Conservation (phyloP, 2,888 invertebrate species). For the Eudemis profundana region DNA sequence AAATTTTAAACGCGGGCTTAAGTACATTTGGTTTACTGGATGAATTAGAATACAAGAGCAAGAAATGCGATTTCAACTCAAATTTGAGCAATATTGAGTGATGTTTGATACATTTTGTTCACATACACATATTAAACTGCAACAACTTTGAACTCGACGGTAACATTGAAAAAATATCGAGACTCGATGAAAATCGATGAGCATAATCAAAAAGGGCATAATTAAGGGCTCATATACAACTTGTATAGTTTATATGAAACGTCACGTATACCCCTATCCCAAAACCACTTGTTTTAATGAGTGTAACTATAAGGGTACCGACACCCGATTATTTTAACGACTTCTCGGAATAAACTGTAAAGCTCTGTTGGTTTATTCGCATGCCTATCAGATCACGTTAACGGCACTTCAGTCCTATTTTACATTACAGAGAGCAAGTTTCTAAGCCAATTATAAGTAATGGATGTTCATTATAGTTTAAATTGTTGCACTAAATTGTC, state of each 20-base stretch:
- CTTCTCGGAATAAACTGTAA: constrained; percentile 15
- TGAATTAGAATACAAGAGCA: too few relatives aligned
- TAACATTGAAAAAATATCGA: too few relatives aligned
- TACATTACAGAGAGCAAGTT: constrained; percentile 8
- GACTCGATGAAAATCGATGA: too few relatives aligned
- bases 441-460: constrained; percentile 3
- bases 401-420: constrained; percentile 10
- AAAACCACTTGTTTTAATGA: constrained; percentile 21
- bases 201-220: too few relatives aligned
- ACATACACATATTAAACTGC: too few relatives aligned
- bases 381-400: constrained; percentile 32
- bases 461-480: not conserved
- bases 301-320: constrained; percentile 10
- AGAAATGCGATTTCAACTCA: too few relatives aligned
- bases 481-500: not conserved
- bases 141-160: too few relatives aligned
- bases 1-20: too few relatives aligned
- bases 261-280: constrained; percentile 9
- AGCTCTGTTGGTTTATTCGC: constrained; percentile 30
- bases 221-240: too few relatives aligned
- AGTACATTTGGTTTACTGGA: too few relatives aligned
- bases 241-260: not conserved
- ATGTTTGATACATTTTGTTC: too few relatives aligned
- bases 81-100: too few relatives aligned
- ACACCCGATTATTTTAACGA: constrained; percentile 29